Percentiles rank a stretch among this genome's conserved stretches.
phyloP scores from a whole-genome alignment of 2,113 vertebrate genomes.

The Psophia crepitans region DNA sequence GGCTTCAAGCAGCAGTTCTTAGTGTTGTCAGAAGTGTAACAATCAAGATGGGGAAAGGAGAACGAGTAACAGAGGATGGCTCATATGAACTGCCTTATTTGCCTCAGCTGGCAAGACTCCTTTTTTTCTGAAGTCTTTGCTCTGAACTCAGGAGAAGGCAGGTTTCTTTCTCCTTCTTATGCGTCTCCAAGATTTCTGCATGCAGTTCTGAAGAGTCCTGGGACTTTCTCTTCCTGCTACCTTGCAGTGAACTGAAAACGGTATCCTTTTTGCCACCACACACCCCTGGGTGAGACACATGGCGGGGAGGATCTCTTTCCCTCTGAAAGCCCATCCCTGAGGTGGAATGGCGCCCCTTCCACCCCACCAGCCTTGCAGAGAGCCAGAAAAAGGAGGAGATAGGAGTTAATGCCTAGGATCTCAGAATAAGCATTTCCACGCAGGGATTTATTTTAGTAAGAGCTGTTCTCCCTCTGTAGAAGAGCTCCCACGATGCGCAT shows the following conservation, averaged over 20 bases:
- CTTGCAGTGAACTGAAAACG: not conserved
- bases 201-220: not conserved
- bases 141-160: not conserved
- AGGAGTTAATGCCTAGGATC: not conserved
- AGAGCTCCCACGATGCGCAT: not conserved
- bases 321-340: not conserved
- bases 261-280: not conserved
- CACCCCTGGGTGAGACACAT: not conserved
- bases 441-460: slow-evolving; percentile 7
- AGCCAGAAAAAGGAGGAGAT: not conserved
- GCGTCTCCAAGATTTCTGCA: not conserved
- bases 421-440: not conserved
- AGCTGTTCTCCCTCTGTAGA: not conserved
- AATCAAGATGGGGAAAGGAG: not conserved
- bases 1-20: not conserved
- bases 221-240: not conserved
- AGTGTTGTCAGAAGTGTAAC: not conserved
- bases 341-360: not conserved
- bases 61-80: not conserved
- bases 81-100: not conserved
- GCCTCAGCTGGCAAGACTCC: not conserved
- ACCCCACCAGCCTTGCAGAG: not conserved
- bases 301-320: fast-evolving
- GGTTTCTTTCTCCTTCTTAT: not conserved
- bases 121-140: not conserved